Base-by-base conservation (phyloP, 2,888 invertebrate genomes). In the Prenolepis imparis region DNA sequence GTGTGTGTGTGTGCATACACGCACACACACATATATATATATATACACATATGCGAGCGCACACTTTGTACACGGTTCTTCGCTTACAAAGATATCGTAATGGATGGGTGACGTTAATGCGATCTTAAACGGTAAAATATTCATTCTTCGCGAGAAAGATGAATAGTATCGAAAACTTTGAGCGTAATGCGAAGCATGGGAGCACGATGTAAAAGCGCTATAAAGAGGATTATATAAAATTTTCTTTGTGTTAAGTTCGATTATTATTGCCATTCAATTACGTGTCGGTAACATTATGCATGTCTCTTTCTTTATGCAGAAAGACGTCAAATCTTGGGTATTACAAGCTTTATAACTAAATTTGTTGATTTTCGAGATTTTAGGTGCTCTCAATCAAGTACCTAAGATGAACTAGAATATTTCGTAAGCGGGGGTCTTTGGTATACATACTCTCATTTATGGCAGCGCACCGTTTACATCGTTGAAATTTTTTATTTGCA, bases 401-500 rank as follows among this genome's bases (percentile, higher is more conserved):
- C n/a, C 67, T 68, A 77, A 77, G 77, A 77, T 15, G 28, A 68
- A 55, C 68, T 55, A 41, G 77, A 57, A 77, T 68, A 77, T 78
- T 70, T 72, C 59, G 52, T 59, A 36, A 24, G 18, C 78, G 12
- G 18, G 44, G 44, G 72, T 55, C 78, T 59, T 80, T 59, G 72
- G 72, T 36, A 24, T 32, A n/a, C 24, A 44, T 44, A 44, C 57
- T 59, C 72, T 80, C 78, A 80, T 80, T 80, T 80, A 36, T 72
- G 70, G 70, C 44, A 44, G 44, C 52, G n/a, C 24, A 59, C 70
- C 78, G 72, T 80, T 80, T 80, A 80, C 57, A 72, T 8, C 78
- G 72, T 80, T 15, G 72, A 72, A 80, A 59, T 80, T 80, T 72
- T 80, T 80, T 72, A 70, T 72, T 80, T 70, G 81, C 70, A 55